Evolutionary conservation across 2,113 vertebrate genomes (phyloP).

Genomic region (Oncorhynchus clarkii): DNA sequence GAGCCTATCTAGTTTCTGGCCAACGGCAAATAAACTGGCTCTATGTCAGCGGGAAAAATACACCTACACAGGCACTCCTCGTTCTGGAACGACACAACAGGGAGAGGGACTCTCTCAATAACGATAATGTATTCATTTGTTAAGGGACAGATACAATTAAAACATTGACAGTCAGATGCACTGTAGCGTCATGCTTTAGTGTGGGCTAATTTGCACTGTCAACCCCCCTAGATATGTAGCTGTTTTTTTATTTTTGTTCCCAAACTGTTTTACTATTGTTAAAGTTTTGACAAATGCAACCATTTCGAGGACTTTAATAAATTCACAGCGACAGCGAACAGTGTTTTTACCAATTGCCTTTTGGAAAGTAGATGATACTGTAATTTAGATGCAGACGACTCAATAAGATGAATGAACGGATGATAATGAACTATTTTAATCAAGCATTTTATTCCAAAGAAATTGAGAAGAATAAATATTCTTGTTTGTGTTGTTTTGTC

Average conservation of each 20-base stretch:
- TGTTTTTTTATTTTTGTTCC: too few relatives aligned
- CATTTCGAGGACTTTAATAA: too few relatives aligned
- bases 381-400: background rate
- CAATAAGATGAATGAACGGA: too few relatives aligned
- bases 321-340: too few relatives aligned
- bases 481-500: background rate
- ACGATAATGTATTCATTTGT: background rate
- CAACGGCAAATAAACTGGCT: slow-evolving; percentile 19
- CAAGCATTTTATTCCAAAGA: background rate
- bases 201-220: too few relatives aligned
- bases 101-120: slow-evolving; percentile 21
- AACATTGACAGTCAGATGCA: too few relatives aligned
- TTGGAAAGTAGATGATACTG: background rate
- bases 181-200: too few relatives aligned
- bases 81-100: slow-evolving; percentile 30
- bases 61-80: background rate
- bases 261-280: too few relatives aligned
- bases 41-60: slow-evolving; percentile 47
- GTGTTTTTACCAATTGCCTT: background rate
- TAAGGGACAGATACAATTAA: background rate
- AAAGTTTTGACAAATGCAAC: too few relatives aligned
- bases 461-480: background rate
- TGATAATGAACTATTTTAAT: background rate
- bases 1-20: slow-evolving; percentile 33
- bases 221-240: too few relatives aligned